Conservation (phyloP, 2,888 invertebrate genomes). For the Brachylomia viminalis region DNA sequence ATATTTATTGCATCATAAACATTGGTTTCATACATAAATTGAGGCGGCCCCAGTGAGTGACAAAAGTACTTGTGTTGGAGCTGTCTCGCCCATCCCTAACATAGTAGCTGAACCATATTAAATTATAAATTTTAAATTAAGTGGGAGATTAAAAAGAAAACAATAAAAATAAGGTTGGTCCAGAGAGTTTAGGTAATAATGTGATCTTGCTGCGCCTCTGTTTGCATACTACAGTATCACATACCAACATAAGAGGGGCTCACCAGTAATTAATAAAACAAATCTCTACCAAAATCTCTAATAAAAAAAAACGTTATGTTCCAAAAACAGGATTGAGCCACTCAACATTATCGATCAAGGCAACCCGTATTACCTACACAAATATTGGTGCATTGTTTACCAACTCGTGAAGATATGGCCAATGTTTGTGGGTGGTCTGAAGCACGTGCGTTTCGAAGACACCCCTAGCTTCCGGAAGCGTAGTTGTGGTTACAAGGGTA, state of each 20-base stretch:
- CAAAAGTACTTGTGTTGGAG: too few relatives aligned
- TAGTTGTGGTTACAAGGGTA: constrained; percentile 55
- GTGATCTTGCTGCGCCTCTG: background rate
- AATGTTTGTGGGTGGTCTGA: constrained; percentile 70
- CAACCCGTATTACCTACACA: constrained; percentile 64
- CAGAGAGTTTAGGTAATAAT: too few relatives aligned
- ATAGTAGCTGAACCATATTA: too few relatives aligned
- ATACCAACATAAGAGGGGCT: constrained; percentile 16
- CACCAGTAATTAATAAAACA: constrained; percentile 40
- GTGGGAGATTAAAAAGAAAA: too few relatives aligned
- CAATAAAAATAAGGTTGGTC: too few relatives aligned
- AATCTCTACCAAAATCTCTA: constrained; percentile 29
- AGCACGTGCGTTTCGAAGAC: constrained; percentile 55
- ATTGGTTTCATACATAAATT: too few relatives aligned
- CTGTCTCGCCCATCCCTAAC: too few relatives aligned
- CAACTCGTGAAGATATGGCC: constrained; percentile 59
- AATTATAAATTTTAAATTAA: too few relatives aligned
- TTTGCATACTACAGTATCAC: background rate
- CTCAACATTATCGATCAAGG: constrained; percentile 55
- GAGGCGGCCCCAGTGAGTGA: too few relatives aligned
- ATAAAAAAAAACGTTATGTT: constrained; percentile 1
- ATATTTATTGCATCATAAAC: too few relatives aligned
- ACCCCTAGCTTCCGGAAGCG: constrained; percentile 69
- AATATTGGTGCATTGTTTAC: constrained; percentile 69
- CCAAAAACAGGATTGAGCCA: constrained; percentile 64